These are phyloP conservation scores for Polydrusus cervinus DNA, from an alignment of 2,888 invertebrate species.

Conservation along the genomic window DNA sequence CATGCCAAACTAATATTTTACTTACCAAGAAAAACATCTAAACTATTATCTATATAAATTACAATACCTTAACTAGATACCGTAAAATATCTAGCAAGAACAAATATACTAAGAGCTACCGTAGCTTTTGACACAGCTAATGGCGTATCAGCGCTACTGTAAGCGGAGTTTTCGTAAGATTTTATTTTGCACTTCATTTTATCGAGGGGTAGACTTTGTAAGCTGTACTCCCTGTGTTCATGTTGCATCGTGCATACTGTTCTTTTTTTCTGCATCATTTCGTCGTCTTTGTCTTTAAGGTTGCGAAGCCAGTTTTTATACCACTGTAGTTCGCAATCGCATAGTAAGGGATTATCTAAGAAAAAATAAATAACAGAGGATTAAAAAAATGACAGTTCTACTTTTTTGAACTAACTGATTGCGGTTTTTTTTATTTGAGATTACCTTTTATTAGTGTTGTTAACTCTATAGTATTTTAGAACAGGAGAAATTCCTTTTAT, in stretches of 20 bases:
- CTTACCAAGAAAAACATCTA: slow-evolving; percentile 29
- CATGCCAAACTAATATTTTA: slow-evolving; percentile 6
- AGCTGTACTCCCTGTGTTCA: slow-evolving; percentile 88
- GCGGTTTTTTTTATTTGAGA: no score
- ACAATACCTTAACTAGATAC: slow-evolving; percentile 57
- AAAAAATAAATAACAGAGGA: not conserved
- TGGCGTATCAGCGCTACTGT: slow-evolving; percentile 46
- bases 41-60: slow-evolving; percentile 21
- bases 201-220: slow-evolving; percentile 87
- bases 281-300: slow-evolving; percentile 87
- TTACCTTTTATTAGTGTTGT: no score
- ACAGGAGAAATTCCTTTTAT: no score
- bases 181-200: slow-evolving; percentile 89
- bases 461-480: no score
- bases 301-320: slow-evolving; percentile 87
- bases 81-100: slow-evolving; percentile 60
- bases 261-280: slow-evolving; percentile 90
- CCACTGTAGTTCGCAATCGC: slow-evolving; percentile 92
- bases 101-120: slow-evolving; percentile 55
- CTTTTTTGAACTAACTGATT: no score
- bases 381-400: not conserved
- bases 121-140: slow-evolving; percentile 26
- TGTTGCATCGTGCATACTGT: slow-evolving; percentile 87
- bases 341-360: slow-evolving; percentile 89
- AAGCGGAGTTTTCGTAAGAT: slow-evolving; percentile 58